These are phyloP conservation scores for Dendrolimus houi DNA, from an alignment of 2,888 invertebrate genomes.

Conservation along the genomic window DNA sequence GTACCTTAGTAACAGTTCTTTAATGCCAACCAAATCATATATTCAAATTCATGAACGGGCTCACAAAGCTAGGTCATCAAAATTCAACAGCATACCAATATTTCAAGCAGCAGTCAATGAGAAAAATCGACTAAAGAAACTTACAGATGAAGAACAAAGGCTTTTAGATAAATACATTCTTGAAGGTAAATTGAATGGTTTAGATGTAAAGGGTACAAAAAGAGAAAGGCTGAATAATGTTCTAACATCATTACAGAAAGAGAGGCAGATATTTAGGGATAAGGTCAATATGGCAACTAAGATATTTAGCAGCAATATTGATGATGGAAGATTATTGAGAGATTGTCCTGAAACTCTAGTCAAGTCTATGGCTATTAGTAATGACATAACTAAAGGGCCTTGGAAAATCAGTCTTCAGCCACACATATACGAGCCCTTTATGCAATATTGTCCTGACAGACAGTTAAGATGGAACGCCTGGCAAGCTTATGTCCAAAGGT, in stretches of 20 bases:
- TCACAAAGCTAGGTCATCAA: conserved; percentile 81
- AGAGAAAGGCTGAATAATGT: conserved; percentile 53
- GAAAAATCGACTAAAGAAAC: conserved; percentile 53
- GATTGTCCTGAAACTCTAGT: conserved; percentile 85
- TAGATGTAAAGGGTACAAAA: conserved; percentile 77
- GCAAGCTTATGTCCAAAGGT: conserved; percentile 85
- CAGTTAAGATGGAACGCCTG: conserved; percentile 88
- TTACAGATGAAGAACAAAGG: conserved; percentile 80
- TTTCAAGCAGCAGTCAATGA: conserved; percentile 81
- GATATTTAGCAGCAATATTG: conserved; percentile 80
- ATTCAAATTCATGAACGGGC: conserved; percentile 88
- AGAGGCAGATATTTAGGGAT: conserved; percentile 78
- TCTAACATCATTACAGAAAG: conserved; percentile 73
- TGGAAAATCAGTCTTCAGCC: conserved; percentile 90
- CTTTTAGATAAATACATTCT: conserved; percentile 85
- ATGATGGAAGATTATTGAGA: conserved; percentile 79
- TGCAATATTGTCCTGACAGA: conserved; percentile 90
- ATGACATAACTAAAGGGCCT: conserved; percentile 82
- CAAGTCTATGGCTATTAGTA: conserved; percentile 79
- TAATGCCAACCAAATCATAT: conserved; percentile 88
- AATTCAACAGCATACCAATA: conserved; percentile 83
- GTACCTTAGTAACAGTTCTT: conserved; percentile 85
- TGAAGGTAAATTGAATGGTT: conserved; percentile 90
- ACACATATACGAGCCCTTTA: conserved; percentile 82
- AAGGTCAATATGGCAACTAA: conserved; percentile 81